Percentiles rank a stretch among this genome's conserved stretches.
Evolutionary conservation across 2,888 invertebrate genomes (phyloP).

Genomic region (Diachrysia chrysitis): DNA sequence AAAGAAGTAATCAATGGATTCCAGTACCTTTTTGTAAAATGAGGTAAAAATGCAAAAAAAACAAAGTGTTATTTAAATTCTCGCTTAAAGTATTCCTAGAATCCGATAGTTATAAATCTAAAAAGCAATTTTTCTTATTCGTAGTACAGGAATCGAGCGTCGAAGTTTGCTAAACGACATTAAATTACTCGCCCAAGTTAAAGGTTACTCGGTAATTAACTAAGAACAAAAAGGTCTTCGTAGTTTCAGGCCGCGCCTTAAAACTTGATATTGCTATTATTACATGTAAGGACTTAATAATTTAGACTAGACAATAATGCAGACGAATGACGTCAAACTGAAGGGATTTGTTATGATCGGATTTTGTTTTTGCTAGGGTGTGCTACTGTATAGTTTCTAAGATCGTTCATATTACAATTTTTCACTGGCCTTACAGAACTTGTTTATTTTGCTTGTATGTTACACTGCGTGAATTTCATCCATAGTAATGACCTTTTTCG

Average conservation of each 20-base stretch:
- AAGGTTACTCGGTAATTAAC: conserved; percentile 64
- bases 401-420: background rate
- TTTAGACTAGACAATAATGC: conserved; percentile 10
- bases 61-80: conserved; percentile 23
- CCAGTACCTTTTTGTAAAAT: conserved; percentile 40
- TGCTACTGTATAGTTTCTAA: background rate
- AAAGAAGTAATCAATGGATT: conserved; percentile 37
- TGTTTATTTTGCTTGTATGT: no score
- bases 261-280: conserved; percentile 42
- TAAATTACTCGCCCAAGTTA: conserved; percentile 64
- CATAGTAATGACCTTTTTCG: background rate
- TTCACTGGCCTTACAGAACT: background rate
- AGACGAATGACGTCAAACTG: conserved; percentile 19
- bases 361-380: conserved; percentile 22
- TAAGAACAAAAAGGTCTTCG: conserved; percentile 59
- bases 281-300: conserved; percentile 18
- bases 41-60: conserved; percentile 22
- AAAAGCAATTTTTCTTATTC: conserved; percentile 51
- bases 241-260: conserved; percentile 50
- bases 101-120: conserved; percentile 51
- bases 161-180: conserved; percentile 70
- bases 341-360: conserved; percentile 41
- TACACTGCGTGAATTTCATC: background rate
- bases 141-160: conserved; percentile 49
- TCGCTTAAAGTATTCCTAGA: conserved; percentile 23